Base-by-base conservation (phyloP, 2,113 vertebrate genomes). In the Hyperoodon ampullatus region DNA sequence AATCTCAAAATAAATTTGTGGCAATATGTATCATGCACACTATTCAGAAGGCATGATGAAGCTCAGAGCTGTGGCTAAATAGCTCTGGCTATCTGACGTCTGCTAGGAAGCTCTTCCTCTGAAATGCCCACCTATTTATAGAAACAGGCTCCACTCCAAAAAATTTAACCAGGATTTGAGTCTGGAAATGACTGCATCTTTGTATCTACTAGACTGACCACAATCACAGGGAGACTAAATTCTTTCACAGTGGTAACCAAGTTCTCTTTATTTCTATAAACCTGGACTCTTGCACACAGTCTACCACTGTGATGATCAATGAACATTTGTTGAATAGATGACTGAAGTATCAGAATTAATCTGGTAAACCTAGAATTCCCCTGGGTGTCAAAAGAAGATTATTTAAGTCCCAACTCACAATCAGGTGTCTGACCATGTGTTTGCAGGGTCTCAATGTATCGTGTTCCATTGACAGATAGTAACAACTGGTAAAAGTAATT, bases 371-470 rank as follows among this genome's bases (percentile, higher is more conserved):
- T n/a, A 85, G 26, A 95, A 85, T 88, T 15, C 44, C 18, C 30
- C 70, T 2, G 24, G 12, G 5, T 90, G 90, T 84, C 88, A 96
- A 70, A 92, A 94, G 47, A 68, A 55, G 23, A 75, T 93, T 72
- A 83, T 44, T 81, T 94, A 94, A 90, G 47, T 58, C 35, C 28
- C 70, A 91, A 72, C 18, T 95, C 78, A 92, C 26, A 90, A 83
- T 74, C 28, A 58, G 63, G 68, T 81, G 21, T 71, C 39, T 78
- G 53, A 44, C 12, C 53, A 77, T 75, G 58, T 39, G 71, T 88
- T 77, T 72, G 30, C 1, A 94, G 28, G 78, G 33, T 24, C 12
- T 77, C 18, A 86, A 70, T 95, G 94, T 95, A 81, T 70, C 58
- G 47, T 42, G 8, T 71, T 30, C 16, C 60, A 87, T 6, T 84